Base-by-base conservation (phyloP, 2,888 invertebrate genomes). In the Willowsia nigromaculata region DNA sequence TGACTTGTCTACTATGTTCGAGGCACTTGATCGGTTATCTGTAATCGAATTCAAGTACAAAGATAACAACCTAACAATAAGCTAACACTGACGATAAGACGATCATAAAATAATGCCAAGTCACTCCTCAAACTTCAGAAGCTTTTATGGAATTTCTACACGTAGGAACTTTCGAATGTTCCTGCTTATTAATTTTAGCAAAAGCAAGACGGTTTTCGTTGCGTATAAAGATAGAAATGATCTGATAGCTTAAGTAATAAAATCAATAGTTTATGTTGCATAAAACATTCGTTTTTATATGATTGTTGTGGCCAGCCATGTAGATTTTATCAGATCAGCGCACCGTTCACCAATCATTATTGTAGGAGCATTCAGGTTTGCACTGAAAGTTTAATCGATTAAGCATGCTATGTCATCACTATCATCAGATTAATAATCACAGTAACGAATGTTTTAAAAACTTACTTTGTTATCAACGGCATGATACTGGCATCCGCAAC, bases 261-360 rank as follows among this genome's bases (percentile, higher is more conserved):
- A 9, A 37, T 37, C 5, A 37, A 37, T 37, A 9, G 9, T 53
- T 3, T 18, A 4, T 53, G n/a, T 25, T 22, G 22, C n/a, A 59
- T 59, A 22, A 33, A 6, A 33, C n/a, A 68, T 9, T 4, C n/a
- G 11, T 65, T 65, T 30, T 37, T 65, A 30, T 30, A 43, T 25
- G 30, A 74, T 74, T 33, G 33, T 33, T n/a, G 40, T 43, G 9
- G 74, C 22, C 25, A 85, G 85, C 85, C 85, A 85, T 27, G 62
- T 78, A 2, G 59, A 43, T 59, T 82, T 82, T 6, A 90, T 71
- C 30, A 89, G 22, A 27, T 89, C 90, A 0, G 90, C 62, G 25
- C 71, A 43, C 22, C 78, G 56, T 62, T 90, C 90, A 1, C 89
- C 90, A 27, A 89, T 87, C 84, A 87, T 84, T 27, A 89, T 86